Base-by-base conservation (phyloP, 2,113 vertebrate species). In the Sorex fumeus region DNA sequence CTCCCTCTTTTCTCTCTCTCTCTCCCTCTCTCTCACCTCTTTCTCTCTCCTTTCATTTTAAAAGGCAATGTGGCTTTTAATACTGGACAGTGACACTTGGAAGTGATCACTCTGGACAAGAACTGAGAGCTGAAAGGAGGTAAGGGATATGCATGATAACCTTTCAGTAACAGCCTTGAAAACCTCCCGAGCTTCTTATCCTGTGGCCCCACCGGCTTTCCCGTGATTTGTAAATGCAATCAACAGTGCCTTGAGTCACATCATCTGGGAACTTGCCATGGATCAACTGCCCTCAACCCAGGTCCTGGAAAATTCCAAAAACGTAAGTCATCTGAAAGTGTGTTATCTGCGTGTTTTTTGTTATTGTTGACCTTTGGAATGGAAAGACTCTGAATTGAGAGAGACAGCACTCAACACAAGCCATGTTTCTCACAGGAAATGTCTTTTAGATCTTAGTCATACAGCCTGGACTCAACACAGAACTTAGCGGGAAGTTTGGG, bases 221-320 rank as follows among this genome's bases (percentile, higher is more conserved):
- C 50, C 57, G 60, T 28, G 74, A 47, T 60, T 67, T 80, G 8
- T 40, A 36, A 79, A 62, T 6, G 90, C 23, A 21, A 28, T 27
- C 0, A 0, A 47, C 8, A n/a, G 45, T 40, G 32, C 30, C 71
- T 62, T 70, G 4, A 11, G 71, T 80, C 93, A 77, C 60, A 16
- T 75, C 74, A 43, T 78, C 75, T 90, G 45, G 66, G 80, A 79
- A 75, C 13, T 25, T 87, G 40, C 27, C 60, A 75, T 50, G 8
- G 25, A 87, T 57, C 30, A 80, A 40, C 32, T 87, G 77, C 36
- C 69, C 34, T 94, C 81, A 81, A 80, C 12, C 25, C 45, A 74
- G 64, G 86, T 89, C 45, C 76, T 91, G 84, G 95, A 84, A 97
- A 96, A 94, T 89, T 91, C 91, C 94, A 88, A 84, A 19, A 67